These are phyloP conservation scores for Schizaphis graminum DNA, from an alignment of 2,888 invertebrate species.

Conservation along the genomic window DNA sequence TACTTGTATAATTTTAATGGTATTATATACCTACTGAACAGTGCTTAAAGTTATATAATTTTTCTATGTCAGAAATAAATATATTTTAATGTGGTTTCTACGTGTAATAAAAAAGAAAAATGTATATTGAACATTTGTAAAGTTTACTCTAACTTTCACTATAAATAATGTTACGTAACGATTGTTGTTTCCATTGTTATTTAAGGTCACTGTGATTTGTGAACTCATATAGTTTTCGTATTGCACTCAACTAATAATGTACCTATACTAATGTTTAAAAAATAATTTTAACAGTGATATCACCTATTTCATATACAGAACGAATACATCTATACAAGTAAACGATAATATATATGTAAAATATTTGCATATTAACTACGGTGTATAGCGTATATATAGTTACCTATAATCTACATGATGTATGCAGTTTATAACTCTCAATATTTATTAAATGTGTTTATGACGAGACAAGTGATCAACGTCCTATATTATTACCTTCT, in stretches of 20 bases:
- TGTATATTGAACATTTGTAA: conserved; percentile 51
- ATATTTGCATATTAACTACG: background rate
- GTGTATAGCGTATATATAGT: background rate
- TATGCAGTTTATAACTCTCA: background rate
- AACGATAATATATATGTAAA: background rate
- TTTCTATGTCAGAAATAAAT: conserved; percentile 46
- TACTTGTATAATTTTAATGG: conserved; percentile 36
- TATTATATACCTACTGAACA: background rate
- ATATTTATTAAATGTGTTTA: conserved; percentile 9
- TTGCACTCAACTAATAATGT: conserved; percentile 15
- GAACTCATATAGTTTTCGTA: conserved; percentile 41
- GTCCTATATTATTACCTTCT: background rate
- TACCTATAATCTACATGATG: background rate
- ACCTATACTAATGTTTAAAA: conserved; percentile 28
- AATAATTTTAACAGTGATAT: conserved; percentile 2
- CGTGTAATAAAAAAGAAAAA: conserved; percentile 55
- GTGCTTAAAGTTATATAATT: conserved; percentile 42
- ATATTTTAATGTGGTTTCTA: conserved; percentile 44
- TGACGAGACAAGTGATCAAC: background rate
- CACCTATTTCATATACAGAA: background rate
- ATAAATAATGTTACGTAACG: conserved; percentile 50
- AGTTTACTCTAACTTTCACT: conserved; percentile 44
- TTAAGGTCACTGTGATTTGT: conserved; percentile 27
- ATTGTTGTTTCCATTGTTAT: conserved; percentile 45
- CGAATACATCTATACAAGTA: background rate